Percentiles rank a stretch among this genome's conserved stretches.
Conservation (phyloP, 1,140 invertebrate genomes). For the Saccostrea glomerata region DNA sequence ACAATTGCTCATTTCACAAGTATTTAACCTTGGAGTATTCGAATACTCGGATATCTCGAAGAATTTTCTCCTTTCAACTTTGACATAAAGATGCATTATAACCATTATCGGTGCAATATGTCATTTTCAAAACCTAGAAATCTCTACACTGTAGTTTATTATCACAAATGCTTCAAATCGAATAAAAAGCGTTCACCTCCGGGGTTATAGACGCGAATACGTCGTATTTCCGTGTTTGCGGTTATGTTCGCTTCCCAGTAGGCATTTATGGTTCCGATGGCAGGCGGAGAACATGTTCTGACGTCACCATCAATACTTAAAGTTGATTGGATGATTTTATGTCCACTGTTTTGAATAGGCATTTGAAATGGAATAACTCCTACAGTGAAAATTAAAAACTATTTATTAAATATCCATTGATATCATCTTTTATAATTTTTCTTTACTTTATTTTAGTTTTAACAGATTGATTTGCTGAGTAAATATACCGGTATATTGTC, state of each 20-base stretch:
- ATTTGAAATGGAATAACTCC: conserved; percentile 5
- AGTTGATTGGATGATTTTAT: conserved; percentile 9
- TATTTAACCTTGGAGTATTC: too few species aligned
- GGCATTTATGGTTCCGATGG: not conserved
- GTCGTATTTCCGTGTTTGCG: not conserved
- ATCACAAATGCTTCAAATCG: too few species aligned
- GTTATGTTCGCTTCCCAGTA: conserved; percentile 34
- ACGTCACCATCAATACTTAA: conserved; percentile 29
- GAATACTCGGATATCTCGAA: too few species aligned
- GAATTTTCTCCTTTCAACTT: too few species aligned
- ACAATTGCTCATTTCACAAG: too few species aligned
- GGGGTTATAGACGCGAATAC: conserved; percentile 13
- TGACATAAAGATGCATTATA: too few species aligned
- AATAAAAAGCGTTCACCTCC: not conserved
- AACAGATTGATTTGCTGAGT: too few species aligned
- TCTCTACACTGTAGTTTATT: too few species aligned
- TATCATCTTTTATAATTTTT: not conserved
- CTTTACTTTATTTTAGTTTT: too few species aligned
- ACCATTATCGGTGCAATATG: not conserved
- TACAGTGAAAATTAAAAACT: not conserved
- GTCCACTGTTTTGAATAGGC: not conserved
- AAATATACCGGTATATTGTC: too few species aligned
- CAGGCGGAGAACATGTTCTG: conserved; percentile 10
- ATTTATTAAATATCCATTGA: not conserved
- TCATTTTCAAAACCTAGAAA: not conserved